Conservation (phyloP, 2,113 vertebrate species). For the Oxyruncus cristatus region DNA sequence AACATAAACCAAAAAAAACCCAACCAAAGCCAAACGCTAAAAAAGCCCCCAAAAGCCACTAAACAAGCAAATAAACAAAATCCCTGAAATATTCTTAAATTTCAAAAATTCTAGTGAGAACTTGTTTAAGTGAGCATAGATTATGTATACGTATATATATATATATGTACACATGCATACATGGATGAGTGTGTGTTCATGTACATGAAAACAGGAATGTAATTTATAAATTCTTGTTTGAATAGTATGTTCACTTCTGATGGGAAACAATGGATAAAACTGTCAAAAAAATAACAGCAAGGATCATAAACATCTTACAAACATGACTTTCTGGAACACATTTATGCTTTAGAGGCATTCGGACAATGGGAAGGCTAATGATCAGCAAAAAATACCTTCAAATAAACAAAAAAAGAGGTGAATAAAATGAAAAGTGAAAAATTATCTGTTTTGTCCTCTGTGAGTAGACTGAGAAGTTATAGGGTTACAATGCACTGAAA, state of each 20-base stretch:
- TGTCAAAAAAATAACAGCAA: background rate
- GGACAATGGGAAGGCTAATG: background rate
- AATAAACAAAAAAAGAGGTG: background rate
- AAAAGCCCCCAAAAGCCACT: background rate
- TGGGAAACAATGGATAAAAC: background rate
- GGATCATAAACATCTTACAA: background rate
- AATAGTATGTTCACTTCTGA: background rate
- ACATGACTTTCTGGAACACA: background rate
- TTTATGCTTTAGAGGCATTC: background rate
- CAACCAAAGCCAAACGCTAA: background rate
- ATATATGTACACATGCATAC: too few relatives aligned
- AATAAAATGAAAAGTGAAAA: background rate
- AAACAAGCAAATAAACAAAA: background rate
- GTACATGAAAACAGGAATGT: background rate
- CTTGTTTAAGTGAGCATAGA: background rate
- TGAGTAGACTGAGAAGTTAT: background rate
- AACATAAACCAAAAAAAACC: background rate
- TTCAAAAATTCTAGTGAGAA: background rate
- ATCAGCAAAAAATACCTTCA: background rate
- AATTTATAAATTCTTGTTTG: background rate
- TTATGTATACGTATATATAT: too few relatives aligned
- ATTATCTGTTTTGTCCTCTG: background rate
- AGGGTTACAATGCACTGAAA: background rate
- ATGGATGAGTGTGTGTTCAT: rapidly evolving
- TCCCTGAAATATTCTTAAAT: background rate